phyloP scores from a whole-genome alignment of 1,140 invertebrate species.

The Micrasema longulum region DNA sequence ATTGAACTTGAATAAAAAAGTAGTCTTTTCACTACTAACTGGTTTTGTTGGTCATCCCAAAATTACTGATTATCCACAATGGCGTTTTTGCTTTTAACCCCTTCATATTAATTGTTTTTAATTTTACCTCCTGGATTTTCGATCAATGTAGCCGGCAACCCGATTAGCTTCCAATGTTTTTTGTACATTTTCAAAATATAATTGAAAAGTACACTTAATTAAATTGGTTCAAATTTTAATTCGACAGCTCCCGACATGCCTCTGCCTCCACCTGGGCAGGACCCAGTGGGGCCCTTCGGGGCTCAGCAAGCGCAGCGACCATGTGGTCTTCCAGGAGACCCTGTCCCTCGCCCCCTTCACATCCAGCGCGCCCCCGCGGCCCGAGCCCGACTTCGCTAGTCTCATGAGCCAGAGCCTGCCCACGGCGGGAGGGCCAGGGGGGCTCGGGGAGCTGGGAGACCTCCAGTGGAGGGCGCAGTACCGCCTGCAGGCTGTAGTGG shows the following conservation, averaged over 20 bases:
- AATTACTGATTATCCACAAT: too few species aligned
- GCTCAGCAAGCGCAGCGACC: conserved; percentile 86
- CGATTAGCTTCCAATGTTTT: too few species aligned
- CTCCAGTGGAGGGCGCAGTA: conserved; percentile 69
- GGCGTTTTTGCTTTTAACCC: too few species aligned
- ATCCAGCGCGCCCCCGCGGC: conserved; percentile 69
- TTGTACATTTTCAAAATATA: too few species aligned
- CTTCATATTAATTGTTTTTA: too few species aligned
- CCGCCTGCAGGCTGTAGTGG: conserved; percentile 85
- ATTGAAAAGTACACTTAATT: too few species aligned
- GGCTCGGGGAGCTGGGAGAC: conserved; percentile 57
- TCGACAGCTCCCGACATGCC: conserved; percentile 73
- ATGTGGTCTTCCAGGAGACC: conserved; percentile 87
- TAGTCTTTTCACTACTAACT: too few species aligned
- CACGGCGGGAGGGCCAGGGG: neutral
- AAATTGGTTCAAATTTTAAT: too few species aligned
- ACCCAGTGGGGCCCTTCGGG: conserved; percentile 85
- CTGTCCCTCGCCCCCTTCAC: conserved; percentile 84
- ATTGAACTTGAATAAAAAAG: too few species aligned
- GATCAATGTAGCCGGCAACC: too few species aligned
- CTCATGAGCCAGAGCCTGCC: conserved; percentile 47
- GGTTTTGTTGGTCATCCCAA: too few species aligned
- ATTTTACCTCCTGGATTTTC: too few species aligned
- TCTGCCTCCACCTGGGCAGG: conserved; percentile 89
- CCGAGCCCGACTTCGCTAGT: conserved; percentile 11